Percentiles rank a stretch among this genome's conserved stretches.
phyloP scores from a whole-genome alignment of 1,140 invertebrate genomes.

The Parapsyche elsis region DNA sequence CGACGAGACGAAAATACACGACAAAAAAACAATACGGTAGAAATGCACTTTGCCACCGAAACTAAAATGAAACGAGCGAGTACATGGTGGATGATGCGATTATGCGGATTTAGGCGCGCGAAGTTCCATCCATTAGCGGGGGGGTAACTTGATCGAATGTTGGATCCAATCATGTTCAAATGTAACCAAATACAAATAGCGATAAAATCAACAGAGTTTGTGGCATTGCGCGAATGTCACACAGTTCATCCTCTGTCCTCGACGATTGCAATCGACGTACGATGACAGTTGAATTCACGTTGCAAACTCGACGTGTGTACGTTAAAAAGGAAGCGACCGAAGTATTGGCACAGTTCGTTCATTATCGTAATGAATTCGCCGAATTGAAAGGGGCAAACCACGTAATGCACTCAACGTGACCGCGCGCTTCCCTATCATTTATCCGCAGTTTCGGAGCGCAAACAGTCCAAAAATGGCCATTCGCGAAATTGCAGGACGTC shows the following conservation, averaged over 20 bases:
- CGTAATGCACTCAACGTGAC: background rate
- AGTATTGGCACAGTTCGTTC: background rate
- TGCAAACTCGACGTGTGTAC: background rate
- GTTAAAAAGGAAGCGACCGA: background rate
- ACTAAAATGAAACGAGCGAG: too few relatives aligned
- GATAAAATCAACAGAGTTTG: too few relatives aligned
- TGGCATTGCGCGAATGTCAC: background rate
- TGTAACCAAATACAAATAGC: too few relatives aligned
- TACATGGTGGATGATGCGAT: too few relatives aligned
- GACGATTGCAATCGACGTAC: background rate
- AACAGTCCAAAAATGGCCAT: conserved; percentile 20
- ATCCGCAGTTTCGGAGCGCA: conserved; percentile 6
- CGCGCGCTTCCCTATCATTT: conserved; percentile 9
- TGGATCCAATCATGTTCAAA: too few relatives aligned
- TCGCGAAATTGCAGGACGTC: conserved; percentile 8
- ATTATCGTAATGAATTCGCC: background rate
- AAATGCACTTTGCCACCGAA: too few relatives aligned
- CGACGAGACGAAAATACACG: too few relatives aligned
- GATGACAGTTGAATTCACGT: too few relatives aligned
- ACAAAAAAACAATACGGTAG: too few relatives aligned
- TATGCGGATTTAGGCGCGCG: too few relatives aligned
- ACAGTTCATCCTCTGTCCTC: background rate
- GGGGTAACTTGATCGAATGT: too few relatives aligned
- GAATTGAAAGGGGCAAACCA: conserved; percentile 12
- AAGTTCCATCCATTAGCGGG: too few relatives aligned